These are phyloP conservation scores for Shinisaurus crocodilurus DNA, from an alignment of 2,113 vertebrate species.

Conservation along the genomic window DNA sequence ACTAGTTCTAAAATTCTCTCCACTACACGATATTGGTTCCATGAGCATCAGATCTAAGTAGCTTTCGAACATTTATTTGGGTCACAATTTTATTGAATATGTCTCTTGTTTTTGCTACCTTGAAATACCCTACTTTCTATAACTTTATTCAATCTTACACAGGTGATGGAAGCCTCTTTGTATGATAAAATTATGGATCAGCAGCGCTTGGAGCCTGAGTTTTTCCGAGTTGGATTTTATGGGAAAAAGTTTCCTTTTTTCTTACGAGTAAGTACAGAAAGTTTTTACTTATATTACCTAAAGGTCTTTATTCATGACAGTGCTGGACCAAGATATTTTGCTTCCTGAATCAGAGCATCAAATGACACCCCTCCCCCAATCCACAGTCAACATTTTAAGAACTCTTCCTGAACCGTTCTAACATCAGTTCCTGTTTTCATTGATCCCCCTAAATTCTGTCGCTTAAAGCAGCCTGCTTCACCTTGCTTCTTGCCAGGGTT, in stretches of 20 bases:
- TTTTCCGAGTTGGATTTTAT: constrained; percentile 98
- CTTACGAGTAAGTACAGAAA: constrained; percentile 86
- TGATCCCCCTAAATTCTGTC: background rate
- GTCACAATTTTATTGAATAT: background rate
- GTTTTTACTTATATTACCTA: background rate
- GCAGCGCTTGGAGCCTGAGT: constrained; percentile 95
- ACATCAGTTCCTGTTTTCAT: background rate
- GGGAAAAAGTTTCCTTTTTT: constrained; percentile 99
- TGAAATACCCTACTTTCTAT: background rate
- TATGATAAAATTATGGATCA: constrained; percentile 99
- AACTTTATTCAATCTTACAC: constrained; percentile 32
- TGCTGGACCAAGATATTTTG: background rate
- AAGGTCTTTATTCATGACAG: background rate
- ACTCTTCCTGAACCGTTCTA: background rate
- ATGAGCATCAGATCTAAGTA: background rate
- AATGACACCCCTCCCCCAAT: background rate
- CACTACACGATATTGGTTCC: background rate
- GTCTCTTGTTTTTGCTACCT: background rate
- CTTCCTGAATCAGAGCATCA: background rate
- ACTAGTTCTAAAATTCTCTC: background rate
- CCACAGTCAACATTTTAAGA: background rate
- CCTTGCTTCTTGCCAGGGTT: background rate
- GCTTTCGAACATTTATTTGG: background rate
- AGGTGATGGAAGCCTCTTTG: constrained; percentile 97
- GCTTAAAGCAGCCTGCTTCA: background rate